A percentile compares a stretch with the other conserved stretches of the same genome.
Conservation (phyloP, 1,140 invertebrate genomes). For the Myzus persicae region DNA sequence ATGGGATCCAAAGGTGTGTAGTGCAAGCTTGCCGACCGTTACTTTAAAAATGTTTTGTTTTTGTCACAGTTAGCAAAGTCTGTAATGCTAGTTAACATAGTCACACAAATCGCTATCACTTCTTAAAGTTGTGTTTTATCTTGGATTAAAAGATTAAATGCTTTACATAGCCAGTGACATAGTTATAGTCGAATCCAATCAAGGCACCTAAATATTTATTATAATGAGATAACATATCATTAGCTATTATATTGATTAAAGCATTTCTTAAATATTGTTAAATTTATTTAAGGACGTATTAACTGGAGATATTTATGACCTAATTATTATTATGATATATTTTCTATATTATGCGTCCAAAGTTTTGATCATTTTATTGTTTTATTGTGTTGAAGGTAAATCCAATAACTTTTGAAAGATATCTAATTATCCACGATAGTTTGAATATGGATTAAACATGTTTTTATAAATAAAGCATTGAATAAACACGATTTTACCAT, state of each 20-base stretch:
- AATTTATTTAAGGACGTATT: background rate
- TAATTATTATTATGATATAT: background rate
- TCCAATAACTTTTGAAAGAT: too few relatives aligned
- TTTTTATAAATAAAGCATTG: background rate
- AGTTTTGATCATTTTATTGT: background rate
- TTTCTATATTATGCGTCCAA: background rate
- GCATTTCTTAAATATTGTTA: background rate
- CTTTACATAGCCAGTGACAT: background rate
- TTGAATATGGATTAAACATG: background rate
- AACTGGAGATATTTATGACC: background rate
- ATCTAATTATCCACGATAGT: background rate
- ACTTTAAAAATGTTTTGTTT: background rate
- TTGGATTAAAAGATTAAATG: background rate
- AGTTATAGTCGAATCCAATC: too few relatives aligned
- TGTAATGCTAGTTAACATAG: background rate
- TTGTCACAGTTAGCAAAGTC: background rate
- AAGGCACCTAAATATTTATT: background rate
- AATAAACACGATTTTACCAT: too few relatives aligned
- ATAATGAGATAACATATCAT: background rate
- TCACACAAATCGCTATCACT: background rate
- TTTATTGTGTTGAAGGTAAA: too few relatives aligned
- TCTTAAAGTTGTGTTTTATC: background rate
- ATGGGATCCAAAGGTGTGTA: conserved; percentile 61
- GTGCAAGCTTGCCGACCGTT: background rate
- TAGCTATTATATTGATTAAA: background rate